phyloP scores from a whole-genome alignment of 2,113 vertebrate species.

The Marmota flaviventris region DNA sequence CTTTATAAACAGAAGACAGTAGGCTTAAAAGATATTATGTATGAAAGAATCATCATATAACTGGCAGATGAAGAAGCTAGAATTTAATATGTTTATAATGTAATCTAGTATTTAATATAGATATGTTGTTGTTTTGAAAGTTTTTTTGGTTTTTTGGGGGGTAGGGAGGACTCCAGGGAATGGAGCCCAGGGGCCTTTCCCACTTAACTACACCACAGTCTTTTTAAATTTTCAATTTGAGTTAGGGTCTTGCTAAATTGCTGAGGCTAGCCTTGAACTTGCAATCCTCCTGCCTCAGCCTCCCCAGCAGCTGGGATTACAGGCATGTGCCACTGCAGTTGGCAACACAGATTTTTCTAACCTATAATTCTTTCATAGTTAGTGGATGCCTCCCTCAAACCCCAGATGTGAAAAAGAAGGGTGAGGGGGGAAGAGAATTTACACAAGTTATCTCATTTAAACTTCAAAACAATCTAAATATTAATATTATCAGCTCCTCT shows the following conservation, averaged over 20 bases:
- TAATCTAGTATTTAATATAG: too few species aligned
- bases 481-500: not conserved
- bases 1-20: slow-evolving; percentile 43
- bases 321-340: too few species aligned
- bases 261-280: too few species aligned
- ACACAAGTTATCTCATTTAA: not conserved
- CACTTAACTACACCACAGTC: too few species aligned
- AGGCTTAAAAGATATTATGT: not conserved
- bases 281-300: too few species aligned
- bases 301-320: too few species aligned
- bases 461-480: not conserved
- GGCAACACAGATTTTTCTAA: not conserved
- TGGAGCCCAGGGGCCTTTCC: too few species aligned
- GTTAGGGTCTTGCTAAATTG: too few species aligned
- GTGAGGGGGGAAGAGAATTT: not conserved
- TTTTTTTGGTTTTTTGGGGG: too few species aligned
- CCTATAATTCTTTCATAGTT: not conserved
- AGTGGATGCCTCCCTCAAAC: not conserved
- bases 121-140: too few species aligned
- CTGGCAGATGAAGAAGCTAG: not conserved
- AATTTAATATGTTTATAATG: not conserved
- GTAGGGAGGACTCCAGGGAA: too few species aligned
- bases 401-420: not conserved
- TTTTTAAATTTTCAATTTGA: too few species aligned
- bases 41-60: not conserved